Percentiles rank a stretch among this genome's conserved stretches.
Conservation (phyloP, 2,113 vertebrate species). For the Arvicanthis niloticus region DNA sequence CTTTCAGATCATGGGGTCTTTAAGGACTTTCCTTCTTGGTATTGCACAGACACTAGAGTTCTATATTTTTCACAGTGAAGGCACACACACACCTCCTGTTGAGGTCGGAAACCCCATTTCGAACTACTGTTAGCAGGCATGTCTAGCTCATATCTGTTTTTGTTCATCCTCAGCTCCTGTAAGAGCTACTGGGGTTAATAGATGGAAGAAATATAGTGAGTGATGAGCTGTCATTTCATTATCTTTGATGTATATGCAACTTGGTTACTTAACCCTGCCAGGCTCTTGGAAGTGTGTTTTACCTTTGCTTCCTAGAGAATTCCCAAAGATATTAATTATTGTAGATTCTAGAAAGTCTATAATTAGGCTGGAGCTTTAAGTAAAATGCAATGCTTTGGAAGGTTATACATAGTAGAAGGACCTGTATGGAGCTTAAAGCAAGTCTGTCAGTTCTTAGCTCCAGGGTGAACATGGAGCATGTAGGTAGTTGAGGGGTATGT, state of each 20-base stretch:
- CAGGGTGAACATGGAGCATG: background rate
- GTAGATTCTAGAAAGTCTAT: background rate
- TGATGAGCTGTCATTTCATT: background rate
- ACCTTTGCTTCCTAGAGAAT: conserved; percentile 21
- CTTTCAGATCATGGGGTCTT: background rate
- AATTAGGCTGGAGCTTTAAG: background rate
- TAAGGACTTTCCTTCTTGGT: background rate
- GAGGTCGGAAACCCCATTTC: background rate
- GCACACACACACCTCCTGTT: background rate
- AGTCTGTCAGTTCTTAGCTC: background rate
- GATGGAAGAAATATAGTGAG: background rate
- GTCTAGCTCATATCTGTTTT: background rate
- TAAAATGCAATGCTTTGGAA: background rate
- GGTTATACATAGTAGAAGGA: background rate
- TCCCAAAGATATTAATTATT: conserved; percentile 15
- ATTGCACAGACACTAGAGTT: background rate
- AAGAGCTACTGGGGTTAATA: background rate
- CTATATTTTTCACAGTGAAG: conserved; percentile 21
- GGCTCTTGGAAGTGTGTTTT: conserved; percentile 4
- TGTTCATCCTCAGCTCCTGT: background rate
- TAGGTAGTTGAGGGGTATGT: background rate
- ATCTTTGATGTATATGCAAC: background rate
- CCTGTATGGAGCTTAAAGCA: background rate
- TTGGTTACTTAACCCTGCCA: background rate
- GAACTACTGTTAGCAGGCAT: background rate